Evolutionary conservation across 2,797 vertebrate species (phyloP).

Genomic region (Sebastiscus tertius): DNA sequence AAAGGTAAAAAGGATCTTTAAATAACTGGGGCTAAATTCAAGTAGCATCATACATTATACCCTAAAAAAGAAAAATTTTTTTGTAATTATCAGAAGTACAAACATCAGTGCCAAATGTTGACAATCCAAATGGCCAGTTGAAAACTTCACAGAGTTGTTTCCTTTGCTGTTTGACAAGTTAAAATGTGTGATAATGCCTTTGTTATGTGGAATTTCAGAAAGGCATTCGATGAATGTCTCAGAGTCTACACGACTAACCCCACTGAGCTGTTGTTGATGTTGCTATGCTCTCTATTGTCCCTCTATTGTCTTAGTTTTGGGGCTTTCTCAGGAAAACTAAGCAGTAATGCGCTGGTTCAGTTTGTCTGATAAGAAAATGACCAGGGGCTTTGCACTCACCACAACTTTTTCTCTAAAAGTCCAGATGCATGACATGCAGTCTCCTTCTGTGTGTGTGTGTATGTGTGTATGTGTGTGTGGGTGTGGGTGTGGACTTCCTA

Average conservation of each 20-base stretch:
- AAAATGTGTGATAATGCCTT: background rate
- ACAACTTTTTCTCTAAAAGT: background rate
- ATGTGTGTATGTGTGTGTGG: too few relatives aligned
- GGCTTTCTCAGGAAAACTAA: background rate
- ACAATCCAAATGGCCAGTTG: background rate
- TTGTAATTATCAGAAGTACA: background rate
- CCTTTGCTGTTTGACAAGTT: background rate
- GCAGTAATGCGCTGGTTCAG: conserved; percentile 15
- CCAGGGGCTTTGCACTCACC: background rate
- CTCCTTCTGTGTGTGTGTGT: too few relatives aligned
- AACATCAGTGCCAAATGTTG: background rate
- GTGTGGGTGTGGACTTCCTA: background rate
- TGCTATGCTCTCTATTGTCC: conserved; percentile 21
- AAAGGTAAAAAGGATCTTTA: background rate
- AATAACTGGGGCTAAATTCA: background rate
- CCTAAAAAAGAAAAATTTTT: background rate
- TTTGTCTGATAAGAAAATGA: conserved; percentile 22
- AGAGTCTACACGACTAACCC: background rate
- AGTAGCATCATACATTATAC: background rate
- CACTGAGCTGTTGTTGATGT: background rate
- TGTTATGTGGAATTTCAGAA: conserved; percentile 14
- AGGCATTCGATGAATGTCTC: conserved; percentile 47
- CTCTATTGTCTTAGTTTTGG: conserved; percentile 17
- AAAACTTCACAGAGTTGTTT: background rate
- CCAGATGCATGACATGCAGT: too few relatives aligned